Conservation (phyloP, 2,113 vertebrate genomes). For the Anarrhichthys ocellatus region DNA sequence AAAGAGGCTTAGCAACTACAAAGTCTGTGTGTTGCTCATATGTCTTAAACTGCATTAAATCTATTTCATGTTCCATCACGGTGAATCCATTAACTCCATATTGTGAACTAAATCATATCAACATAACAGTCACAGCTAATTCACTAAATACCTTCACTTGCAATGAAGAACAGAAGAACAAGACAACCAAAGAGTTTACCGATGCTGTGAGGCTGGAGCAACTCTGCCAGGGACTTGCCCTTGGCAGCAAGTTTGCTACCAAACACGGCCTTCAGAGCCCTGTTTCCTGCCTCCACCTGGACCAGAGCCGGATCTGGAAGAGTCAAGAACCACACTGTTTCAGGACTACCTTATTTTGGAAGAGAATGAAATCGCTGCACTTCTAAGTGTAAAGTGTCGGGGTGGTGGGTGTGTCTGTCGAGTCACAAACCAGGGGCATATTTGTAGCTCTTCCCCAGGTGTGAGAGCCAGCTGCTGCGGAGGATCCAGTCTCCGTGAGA, state of each 20-base stretch:
- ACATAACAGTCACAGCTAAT: too few relatives aligned
- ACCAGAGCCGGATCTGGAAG: conserved; percentile 83
- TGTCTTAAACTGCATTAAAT: too few relatives aligned
- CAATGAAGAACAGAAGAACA: neutral
- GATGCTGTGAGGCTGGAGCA: conserved; percentile 89
- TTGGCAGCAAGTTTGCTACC: conserved; percentile 87
- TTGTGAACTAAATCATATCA: too few relatives aligned
- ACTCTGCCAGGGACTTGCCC: conserved; percentile 88
- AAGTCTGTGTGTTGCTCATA: too few relatives aligned
- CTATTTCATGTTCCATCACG: too few relatives aligned
- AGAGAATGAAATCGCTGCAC: neutral
- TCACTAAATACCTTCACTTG: too few relatives aligned
- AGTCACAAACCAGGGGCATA: conserved; percentile 76
- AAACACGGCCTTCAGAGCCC: conserved; percentile 90
- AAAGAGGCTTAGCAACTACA: too few relatives aligned
- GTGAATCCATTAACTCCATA: too few relatives aligned
- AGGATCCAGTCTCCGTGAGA: conserved; percentile 94
- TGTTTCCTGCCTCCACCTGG: conserved; percentile 89
- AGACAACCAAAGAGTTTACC: conserved; percentile 78
- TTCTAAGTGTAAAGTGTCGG: neutral
- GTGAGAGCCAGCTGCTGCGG: conserved; percentile 92
- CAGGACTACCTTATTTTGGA: neutral
- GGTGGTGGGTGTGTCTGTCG: neutral
- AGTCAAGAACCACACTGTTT: neutral
- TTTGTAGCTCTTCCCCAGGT: conserved; percentile 87